Conservation (phyloP, 2,888 invertebrate genomes). For the Sarcophaga subvicina region DNA sequence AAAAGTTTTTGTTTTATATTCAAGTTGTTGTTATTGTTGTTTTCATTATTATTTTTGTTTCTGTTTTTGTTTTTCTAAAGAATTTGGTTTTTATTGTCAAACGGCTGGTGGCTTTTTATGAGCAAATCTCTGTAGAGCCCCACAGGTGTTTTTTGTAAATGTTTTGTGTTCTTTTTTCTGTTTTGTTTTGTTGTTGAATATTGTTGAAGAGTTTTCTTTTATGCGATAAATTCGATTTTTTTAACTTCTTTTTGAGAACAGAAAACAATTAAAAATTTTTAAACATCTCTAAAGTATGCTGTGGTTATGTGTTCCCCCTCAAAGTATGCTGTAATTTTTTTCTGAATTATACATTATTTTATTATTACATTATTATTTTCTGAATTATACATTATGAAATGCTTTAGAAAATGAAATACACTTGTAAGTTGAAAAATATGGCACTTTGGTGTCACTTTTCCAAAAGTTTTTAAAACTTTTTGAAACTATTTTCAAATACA, state of each 20-base stretch:
- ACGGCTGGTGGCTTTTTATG: conserved; percentile 55
- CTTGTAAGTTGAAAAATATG: too few species aligned
- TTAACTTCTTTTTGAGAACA: background rate
- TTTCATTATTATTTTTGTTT: conserved; percentile 10
- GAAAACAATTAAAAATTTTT: conserved; percentile 18
- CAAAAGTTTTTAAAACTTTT: too few species aligned
- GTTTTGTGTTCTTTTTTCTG: background rate
- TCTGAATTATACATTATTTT: too few species aligned
- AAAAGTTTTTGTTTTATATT: conserved; percentile 24
- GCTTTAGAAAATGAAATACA: too few species aligned
- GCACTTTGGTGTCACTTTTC: too few species aligned
- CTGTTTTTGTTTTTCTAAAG: background rate
- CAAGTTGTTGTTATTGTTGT: background rate
- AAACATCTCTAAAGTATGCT: conserved; percentile 22
- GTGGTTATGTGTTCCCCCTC: background rate
- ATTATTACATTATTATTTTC: too few species aligned
- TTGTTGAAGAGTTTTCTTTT: background rate
- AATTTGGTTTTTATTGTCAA: conserved; percentile 21
- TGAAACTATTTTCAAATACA: too few species aligned
- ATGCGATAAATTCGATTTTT: background rate
- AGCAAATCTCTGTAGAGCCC: conserved; percentile 53
- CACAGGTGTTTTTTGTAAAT: conserved; percentile 64
- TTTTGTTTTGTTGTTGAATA: background rate
- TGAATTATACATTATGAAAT: too few species aligned
- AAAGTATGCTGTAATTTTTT: conserved; percentile 25